Conservation (phyloP, 2,888 invertebrate species). For the Lapara coniferarum region DNA sequence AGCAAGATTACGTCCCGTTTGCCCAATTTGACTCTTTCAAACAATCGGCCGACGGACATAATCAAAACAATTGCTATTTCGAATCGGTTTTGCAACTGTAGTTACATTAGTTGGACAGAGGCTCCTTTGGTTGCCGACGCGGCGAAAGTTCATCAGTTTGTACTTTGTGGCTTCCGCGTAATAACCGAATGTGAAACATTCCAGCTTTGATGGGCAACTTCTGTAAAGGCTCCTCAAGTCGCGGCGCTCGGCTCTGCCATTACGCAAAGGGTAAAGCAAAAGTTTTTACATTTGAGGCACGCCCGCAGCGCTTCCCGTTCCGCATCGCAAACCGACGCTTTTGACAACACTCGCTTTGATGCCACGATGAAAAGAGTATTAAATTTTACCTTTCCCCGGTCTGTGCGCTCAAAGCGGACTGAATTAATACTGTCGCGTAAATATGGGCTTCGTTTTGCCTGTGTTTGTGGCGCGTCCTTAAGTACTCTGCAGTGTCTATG, state of each 20-base stretch:
- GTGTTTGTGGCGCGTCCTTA: conserved; percentile 3
- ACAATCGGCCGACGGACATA: conserved; percentile 38
- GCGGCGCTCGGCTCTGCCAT: conserved; percentile 61
- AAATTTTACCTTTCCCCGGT: conserved; percentile 70
- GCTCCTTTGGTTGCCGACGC: conserved; percentile 35
- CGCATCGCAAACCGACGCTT: conserved; percentile 72
- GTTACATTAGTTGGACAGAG: not conserved
- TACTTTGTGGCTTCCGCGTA: conserved; percentile 50
- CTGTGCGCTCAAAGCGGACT: conserved; percentile 65
- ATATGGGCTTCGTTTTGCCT: conserved; percentile 50
- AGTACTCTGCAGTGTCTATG: conserved; percentile 31
- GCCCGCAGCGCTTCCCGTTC: conserved; percentile 68
- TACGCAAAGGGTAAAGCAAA: conserved; percentile 77
- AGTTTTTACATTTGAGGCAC: conserved; percentile 79
- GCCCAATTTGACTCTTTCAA: conserved; percentile 43
- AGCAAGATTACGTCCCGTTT: conserved; percentile 52
- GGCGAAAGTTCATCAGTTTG: conserved; percentile 54
- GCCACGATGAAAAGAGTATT: conserved; percentile 68
- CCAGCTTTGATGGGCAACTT: conserved; percentile 76
- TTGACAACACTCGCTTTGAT: conserved; percentile 79
- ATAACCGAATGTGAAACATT: conserved; percentile 78
- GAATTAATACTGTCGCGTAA: conserved; percentile 67
- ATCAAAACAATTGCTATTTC: conserved; percentile 40
- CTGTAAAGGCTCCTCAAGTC: conserved; percentile 75
- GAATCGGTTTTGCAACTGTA: conserved; percentile 25